Base-by-base conservation (phyloP, 1,140 invertebrate genomes). In the Pogonomyrmex californicus region DNA sequence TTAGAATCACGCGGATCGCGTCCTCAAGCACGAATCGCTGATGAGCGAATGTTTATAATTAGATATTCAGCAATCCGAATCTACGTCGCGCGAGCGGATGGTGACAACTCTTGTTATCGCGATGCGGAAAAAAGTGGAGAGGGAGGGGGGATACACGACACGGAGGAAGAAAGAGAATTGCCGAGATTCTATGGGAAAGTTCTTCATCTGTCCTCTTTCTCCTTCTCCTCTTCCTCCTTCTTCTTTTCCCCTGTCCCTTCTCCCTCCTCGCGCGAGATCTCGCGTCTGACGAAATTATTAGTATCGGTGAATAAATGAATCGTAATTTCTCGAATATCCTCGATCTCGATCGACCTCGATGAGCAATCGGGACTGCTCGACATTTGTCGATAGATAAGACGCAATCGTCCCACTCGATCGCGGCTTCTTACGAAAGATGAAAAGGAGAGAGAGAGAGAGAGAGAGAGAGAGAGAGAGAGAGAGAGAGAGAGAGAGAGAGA, bases 31-130 rank as follows among this genome's bases (percentile, higher is more conserved):
- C 10, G 44, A 66, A 33, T 70, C 10, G 23, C 23, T 68, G 79
- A 82, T 83, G 79, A 83, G 68, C 68, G 68, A 83, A 83, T 75
- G 33, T 30, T 83, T 83, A 83, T 62, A 83, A 83, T 83, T 83
- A 75, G 79, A 73, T 47, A 7, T 70, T 44, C 41, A 81, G 47
- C 49, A 56, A 63, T 68, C 30, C 54, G 33, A 54, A 49, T 7
- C 41, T 66, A 54, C 4, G 36, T 83, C 68, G 66, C 68, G 66
- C 54, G 38, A 41, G 30, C 66, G 17, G 23, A 56, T 62, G 33
- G 33, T 56, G 54, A n/a, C 10, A n/a, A 30, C 17, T 23, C 66
- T 47, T 44, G 49, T 83, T 83, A 83, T 83, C 79, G 41, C 12
- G 41, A 7, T 68, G 23, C 14, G 4, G 2, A 47, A 17, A 36